A percentile compares a stretch with the other conserved stretches of the same genome.
phyloP scores from a whole-genome alignment of 2,113 vertebrate species.

The Pelusios castaneus region DNA sequence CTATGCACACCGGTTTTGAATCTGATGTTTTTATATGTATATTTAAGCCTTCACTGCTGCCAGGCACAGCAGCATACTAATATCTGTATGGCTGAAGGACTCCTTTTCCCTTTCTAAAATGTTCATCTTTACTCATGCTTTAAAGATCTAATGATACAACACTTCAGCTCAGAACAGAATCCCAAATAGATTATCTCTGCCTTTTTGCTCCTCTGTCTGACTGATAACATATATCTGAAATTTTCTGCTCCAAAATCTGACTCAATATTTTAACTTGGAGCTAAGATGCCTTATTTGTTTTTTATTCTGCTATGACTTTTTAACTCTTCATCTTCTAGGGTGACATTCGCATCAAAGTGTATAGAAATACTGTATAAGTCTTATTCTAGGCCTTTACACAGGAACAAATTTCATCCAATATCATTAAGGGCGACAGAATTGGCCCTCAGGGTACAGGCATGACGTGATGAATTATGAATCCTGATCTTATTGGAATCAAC shows the following conservation, averaged over 20 bases:
- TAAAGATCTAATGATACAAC: background rate
- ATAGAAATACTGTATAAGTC: background rate
- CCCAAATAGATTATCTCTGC: background rate
- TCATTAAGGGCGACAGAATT: background rate
- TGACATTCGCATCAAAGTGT: background rate
- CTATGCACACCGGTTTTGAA: background rate
- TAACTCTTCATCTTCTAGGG: background rate
- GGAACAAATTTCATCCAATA: background rate
- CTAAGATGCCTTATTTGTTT: background rate
- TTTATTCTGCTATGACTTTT: background rate
- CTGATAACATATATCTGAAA: background rate
- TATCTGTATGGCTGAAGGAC: background rate
- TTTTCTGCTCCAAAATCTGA: background rate
- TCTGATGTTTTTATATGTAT: background rate
- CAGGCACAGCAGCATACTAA: background rate
- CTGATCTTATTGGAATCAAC: background rate
- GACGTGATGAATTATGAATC: background rate
- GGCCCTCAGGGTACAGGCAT: background rate
- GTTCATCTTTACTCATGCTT: background rate
- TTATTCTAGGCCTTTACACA: background rate
- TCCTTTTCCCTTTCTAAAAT: background rate
- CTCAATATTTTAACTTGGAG: background rate
- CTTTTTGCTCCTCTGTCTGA: background rate
- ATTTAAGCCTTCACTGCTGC: background rate
- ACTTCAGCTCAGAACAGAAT: background rate